A percentile compares a stretch with the other conserved stretches of the same genome.
Evolutionary conservation across 2,113 vertebrate genomes (phyloP).

Genomic region (Brachypteracias leptosomus): DNA sequence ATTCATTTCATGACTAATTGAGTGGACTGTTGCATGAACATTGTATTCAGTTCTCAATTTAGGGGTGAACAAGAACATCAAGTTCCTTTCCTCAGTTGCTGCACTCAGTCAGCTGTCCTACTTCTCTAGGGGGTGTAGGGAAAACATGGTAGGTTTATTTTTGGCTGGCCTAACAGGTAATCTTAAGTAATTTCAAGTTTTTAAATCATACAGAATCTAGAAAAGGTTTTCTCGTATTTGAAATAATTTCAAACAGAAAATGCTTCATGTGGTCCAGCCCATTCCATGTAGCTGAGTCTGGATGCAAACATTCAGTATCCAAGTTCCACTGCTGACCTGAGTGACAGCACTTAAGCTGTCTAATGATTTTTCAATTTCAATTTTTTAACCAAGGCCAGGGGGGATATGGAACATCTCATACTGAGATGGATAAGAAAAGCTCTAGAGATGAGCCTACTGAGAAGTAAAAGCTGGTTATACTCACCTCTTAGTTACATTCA

Average conservation of each 20-base stretch:
- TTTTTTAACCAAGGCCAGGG: accelerated
- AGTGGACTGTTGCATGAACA: slow-evolving; percentile 52
- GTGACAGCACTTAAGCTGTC: background rate
- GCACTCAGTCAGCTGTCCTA: background rate
- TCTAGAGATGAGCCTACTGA: background rate
- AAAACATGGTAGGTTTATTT: background rate
- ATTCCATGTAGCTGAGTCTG: background rate
- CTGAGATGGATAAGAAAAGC: background rate
- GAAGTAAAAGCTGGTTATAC: background rate
- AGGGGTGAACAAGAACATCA: slow-evolving; percentile 50
- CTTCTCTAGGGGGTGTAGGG: background rate
- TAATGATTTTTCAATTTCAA: background rate
- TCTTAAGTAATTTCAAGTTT: background rate
- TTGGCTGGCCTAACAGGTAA: background rate
- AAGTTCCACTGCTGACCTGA: background rate
- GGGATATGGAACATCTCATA: background rate
- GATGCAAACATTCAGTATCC: background rate
- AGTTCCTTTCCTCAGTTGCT: slow-evolving; percentile 34
- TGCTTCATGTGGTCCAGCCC: background rate
- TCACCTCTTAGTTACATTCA: background rate
- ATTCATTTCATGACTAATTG: slow-evolving; percentile 50
- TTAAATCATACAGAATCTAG: background rate
- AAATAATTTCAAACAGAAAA: background rate
- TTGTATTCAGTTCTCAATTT: slow-evolving; percentile 39
- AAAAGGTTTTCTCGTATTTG: background rate